These are phyloP conservation scores for Chalcosyrphus nemorum DNA, from an alignment of 2,888 invertebrate genomes.

Conservation along the genomic window DNA sequence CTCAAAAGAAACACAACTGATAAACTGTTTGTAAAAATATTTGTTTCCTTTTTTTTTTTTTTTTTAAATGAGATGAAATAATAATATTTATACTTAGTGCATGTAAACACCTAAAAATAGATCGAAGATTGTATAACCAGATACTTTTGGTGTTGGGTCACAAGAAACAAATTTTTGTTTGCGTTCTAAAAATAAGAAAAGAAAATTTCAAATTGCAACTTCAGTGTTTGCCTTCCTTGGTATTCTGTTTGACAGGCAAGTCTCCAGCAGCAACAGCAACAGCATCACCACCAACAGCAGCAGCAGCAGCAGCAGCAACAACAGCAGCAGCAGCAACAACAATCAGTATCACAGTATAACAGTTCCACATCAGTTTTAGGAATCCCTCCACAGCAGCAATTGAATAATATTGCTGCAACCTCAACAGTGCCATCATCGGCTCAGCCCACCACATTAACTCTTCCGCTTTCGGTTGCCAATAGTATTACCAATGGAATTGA, in stretches of 20 bases:
- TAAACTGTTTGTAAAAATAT: not conserved
- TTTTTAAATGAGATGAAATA: not conserved
- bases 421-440: conserved; percentile 72
- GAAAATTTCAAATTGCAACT: conserved; percentile 36
- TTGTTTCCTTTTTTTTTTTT: not conserved
- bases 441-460: conserved; percentile 74
- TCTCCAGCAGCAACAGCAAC: conserved; percentile 72
- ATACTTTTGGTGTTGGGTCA: conserved; percentile 48
- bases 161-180: conserved; percentile 26
- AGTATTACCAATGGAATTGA: conserved; percentile 77
- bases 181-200: conserved; percentile 2
- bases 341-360: conserved; percentile 71
- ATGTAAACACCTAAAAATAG: conserved; percentile 43
- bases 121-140: conserved; percentile 8
- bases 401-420: conserved; percentile 66
- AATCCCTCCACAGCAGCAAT: conserved; percentile 75
- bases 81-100: conserved; percentile 27
- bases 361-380: conserved; percentile 74
- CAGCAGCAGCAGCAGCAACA: conserved; percentile 69
- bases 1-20: too few species aligned
- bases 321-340: conserved; percentile 61
- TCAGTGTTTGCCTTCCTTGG: conserved; percentile 67
- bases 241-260: conserved; percentile 69
- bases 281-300: conserved; percentile 58
- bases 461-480: conserved; percentile 74